Conservation (phyloP, 2,113 vertebrate genomes). For the Chunga burmeisteri region DNA sequence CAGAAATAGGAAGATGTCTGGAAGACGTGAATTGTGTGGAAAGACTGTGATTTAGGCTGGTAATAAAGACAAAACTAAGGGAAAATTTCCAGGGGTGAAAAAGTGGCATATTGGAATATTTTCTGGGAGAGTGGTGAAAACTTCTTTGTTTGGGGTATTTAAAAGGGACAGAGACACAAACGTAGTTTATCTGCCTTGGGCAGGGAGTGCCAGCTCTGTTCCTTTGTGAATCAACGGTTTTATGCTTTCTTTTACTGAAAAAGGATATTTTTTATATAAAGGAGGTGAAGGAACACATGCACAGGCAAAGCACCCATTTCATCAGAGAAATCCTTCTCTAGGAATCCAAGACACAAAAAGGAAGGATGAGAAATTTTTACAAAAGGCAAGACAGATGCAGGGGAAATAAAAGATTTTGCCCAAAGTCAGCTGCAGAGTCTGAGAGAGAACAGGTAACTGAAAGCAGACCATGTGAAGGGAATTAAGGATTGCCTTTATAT, state of each 20-base stretch:
- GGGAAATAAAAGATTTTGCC: background rate
- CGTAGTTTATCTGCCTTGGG: background rate
- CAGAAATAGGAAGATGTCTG: background rate
- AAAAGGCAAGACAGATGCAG: background rate
- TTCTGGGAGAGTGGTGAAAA: background rate
- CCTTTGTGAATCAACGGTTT: background rate
- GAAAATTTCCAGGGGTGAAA: background rate
- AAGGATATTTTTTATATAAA: background rate
- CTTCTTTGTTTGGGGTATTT: background rate
- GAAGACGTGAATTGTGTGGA: background rate
- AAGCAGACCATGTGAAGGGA: background rate
- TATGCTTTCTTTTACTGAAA: background rate
- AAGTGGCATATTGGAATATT: background rate
- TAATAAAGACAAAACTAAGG: background rate
- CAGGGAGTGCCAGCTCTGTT: background rate
- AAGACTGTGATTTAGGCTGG: background rate
- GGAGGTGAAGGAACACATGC: background rate
- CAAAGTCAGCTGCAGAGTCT: background rate
- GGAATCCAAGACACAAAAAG: background rate
- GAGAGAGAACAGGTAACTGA: background rate
- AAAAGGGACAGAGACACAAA: background rate
- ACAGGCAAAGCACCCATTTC: background rate
- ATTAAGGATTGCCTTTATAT: background rate
- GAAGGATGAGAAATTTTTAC: background rate
- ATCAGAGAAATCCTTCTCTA: background rate